Evolutionary conservation across 2,888 invertebrate species (phyloP).

Genomic region (Ceratothoa steindachneri): DNA sequence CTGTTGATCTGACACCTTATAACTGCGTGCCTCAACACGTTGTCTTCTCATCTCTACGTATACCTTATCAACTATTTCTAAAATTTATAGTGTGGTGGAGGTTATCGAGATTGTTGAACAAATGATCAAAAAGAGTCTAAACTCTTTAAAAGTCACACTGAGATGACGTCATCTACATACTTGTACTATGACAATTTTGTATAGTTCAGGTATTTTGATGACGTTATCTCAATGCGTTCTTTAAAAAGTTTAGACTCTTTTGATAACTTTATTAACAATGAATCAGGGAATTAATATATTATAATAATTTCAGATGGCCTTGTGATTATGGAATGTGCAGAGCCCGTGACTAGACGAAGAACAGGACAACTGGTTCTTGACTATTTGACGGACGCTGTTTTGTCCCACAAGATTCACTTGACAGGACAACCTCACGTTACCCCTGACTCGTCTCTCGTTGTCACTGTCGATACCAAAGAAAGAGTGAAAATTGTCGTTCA

Average conservation of each 20-base stretch:
- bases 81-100: too few species aligned
- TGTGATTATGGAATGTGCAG: constrained; percentile 67
- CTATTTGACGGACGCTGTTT: constrained; percentile 67
- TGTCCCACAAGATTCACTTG: constrained; percentile 62
- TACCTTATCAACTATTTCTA: constrained; percentile 53
- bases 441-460: constrained; percentile 66
- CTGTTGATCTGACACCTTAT: constrained; percentile 67
- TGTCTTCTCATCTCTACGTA: constrained; percentile 68
- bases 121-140: too few species aligned
- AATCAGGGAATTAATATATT: too few species aligned
- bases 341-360: constrained; percentile 62
- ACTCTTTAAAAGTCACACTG: too few species aligned
- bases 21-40: constrained; percentile 68
- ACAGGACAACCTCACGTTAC: constrained; percentile 65
- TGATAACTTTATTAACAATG: too few species aligned
- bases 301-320: constrained; percentile 65
- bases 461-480: constrained; percentile 63
- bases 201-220: too few species aligned
- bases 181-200: too few species aligned
- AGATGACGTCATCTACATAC: too few species aligned
- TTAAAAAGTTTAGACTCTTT: too few species aligned
- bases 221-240: too few species aligned
- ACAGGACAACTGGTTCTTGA: constrained; percentile 67
- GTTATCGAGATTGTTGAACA: not conserved
- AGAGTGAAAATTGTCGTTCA: constrained; percentile 63